Conservation (phyloP, 2,888 invertebrate genomes). For the Drosophila gaucha region DNA sequence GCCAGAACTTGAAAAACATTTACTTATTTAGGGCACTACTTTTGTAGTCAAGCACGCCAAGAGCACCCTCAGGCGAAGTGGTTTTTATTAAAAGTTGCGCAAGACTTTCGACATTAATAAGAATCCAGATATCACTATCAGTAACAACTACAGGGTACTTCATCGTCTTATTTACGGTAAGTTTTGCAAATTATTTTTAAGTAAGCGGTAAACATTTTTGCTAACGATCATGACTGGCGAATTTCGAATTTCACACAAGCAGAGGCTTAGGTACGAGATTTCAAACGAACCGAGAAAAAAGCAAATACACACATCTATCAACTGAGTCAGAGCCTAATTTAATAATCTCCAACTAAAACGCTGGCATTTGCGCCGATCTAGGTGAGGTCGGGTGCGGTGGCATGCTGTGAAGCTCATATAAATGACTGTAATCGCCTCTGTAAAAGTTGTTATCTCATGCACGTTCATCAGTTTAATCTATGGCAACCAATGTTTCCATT, state of each 20-base stretch:
- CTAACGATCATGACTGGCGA: constrained; percentile 21
- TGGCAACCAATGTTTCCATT: background rate
- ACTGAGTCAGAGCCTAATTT: constrained; percentile 2
- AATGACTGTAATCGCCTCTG: constrained; percentile 21
- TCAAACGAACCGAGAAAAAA: background rate
- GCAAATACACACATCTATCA: background rate
- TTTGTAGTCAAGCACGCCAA: no score
- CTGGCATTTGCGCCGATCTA: background rate
- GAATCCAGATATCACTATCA: no score
- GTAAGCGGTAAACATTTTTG: background rate
- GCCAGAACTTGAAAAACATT: no score
- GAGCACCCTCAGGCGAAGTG: no score
- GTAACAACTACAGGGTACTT: background rate
- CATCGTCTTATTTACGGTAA: background rate
- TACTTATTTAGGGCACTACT: no score
- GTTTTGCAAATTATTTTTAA: background rate
- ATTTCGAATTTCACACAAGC: background rate
- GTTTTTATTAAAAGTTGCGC: no score
- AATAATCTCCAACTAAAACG: background rate
- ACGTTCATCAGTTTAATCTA: constrained; percentile 15
- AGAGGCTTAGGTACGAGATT: background rate
- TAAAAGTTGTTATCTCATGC: constrained; percentile 51
- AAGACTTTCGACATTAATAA: no score
- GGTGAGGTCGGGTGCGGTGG: background rate
- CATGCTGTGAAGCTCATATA: constrained; percentile 1